phyloP scores from a whole-genome alignment of 2,113 vertebrate genomes.

The Vicugna pacos region DNA sequence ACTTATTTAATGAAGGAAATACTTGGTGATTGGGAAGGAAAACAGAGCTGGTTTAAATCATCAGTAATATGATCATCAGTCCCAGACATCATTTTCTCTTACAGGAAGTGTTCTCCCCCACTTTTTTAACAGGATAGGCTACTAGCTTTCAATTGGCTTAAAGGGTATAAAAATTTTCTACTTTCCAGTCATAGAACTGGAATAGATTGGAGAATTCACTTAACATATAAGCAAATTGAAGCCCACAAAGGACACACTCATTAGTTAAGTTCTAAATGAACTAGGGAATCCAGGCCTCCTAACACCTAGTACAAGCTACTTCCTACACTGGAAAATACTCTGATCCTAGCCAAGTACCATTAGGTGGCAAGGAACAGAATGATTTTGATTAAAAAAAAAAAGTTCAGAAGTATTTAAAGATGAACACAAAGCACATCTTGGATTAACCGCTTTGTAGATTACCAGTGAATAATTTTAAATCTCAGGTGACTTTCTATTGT shows the following conservation, averaged over 20 bases:
- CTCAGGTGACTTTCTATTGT: constrained; percentile 42
- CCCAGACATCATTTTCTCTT: constrained; percentile 16
- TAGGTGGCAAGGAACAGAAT: constrained; percentile 3
- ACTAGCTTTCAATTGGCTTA: constrained; percentile 36
- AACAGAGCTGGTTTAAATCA: constrained; percentile 51
- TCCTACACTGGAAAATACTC: not conserved
- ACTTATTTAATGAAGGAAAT: constrained; percentile 65
- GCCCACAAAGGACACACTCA: not conserved
- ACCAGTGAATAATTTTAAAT: constrained; percentile 61
- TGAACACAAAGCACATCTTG: constrained; percentile 1
- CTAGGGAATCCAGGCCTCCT: not conserved
- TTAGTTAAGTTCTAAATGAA: constrained; percentile 2
- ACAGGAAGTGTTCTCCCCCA: not conserved
- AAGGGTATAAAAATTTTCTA: constrained; percentile 7
- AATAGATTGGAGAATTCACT: constrained; percentile 9
- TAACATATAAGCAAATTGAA: constrained; percentile 1
- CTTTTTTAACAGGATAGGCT: constrained; percentile 52
- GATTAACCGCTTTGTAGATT: constrained; percentile 38
- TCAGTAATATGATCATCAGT: not conserved
- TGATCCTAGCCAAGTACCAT: not conserved
- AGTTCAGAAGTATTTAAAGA: constrained; percentile 31
- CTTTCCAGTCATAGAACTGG: constrained; percentile 39
- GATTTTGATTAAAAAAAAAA: not conserved
- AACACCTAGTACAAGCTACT: not conserved
- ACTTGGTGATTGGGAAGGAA: constrained; percentile 18